Evolutionary conservation across 1,140 invertebrate genomes (phyloP), one percentile per base, ranked within the genome.

Genomic region (Plectrocnemia conspersa): DNA sequence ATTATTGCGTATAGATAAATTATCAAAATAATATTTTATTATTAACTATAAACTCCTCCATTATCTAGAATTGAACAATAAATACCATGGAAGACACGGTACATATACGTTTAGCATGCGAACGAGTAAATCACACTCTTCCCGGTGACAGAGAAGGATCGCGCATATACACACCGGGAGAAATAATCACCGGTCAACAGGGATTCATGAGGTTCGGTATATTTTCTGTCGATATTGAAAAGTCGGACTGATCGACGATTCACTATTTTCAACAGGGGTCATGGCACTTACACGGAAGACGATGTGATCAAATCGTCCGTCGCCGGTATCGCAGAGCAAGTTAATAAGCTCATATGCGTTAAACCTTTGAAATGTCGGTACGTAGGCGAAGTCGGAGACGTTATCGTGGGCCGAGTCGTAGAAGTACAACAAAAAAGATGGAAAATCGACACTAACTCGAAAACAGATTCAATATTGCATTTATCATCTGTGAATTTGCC

Each of bases 401-500:
- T 99, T 13, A 82, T 99, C 27, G 88, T 99, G 32, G 97, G 94
- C 0, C 78, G 97, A 53, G 89, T 99, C 13, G 83, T 88, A 0
- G 93, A 97, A 71, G 87, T 93, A 1, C 87, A 89, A 67, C 87
- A 93, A 63, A 90, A 88, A 66, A 76, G 92, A 62, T 98, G 95
- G 95, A 93, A 92, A 77, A 89, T 99, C 22, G 93, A 98, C 64
- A 93, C 89, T 2, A 93, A 93, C 74, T 85, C 92, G 0, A 83
- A 92, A 63, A 69, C 97, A 13, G 90, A 98, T 72, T 90, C 94
- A 3, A 77, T 91, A 33, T 76, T 99, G 2, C 75, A 91, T 47
- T 72, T 99, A 18, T 93, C 93, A 0, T 93, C 91, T 44, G 92
- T 99, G 3, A 98, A 98, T 81, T 78, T 99, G 61, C 96, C 96